phyloP scores from a whole-genome alignment of 2,797 vertebrate species.

The Pangasius djambal region DNA sequence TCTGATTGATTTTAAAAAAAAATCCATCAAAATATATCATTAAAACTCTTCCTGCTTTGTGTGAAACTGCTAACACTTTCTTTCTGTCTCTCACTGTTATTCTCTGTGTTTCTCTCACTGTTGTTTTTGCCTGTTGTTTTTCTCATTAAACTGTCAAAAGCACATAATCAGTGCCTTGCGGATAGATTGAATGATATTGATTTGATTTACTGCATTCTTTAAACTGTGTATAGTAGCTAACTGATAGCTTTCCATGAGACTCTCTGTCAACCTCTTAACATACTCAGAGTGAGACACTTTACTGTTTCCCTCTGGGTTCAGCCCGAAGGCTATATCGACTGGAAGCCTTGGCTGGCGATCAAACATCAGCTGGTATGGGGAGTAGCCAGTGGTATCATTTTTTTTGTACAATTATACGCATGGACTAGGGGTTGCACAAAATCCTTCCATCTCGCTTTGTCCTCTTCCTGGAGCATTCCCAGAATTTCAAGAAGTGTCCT shows the following conservation, averaged over 20 bases:
- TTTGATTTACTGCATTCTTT: background rate
- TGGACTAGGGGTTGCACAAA: constrained; percentile 22
- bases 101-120: no score
- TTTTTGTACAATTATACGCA: constrained; percentile 12
- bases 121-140: no score
- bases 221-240: constrained; percentile 3
- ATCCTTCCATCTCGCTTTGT: constrained; percentile 14
- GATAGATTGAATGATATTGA: no score
- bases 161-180: no score
- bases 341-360: constrained; percentile 3
- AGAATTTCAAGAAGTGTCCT: background rate
- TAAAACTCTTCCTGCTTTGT: no score
- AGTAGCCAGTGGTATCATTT: background rate
- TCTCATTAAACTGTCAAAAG: no score
- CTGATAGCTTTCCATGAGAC: background rate
- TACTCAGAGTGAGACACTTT: background rate
- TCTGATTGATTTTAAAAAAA: no score
- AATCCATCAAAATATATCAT: no score
- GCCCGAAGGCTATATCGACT: constrained; percentile 14
- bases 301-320: background rate
- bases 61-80: no score
- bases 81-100: no score
- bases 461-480: constrained; percentile 9
- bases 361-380: constrained; percentile 34
- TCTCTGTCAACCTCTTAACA: no score